These are phyloP conservation scores for Adelphocoris suturalis DNA, from an alignment of 2,888 invertebrate genomes.

Conservation along the genomic window DNA sequence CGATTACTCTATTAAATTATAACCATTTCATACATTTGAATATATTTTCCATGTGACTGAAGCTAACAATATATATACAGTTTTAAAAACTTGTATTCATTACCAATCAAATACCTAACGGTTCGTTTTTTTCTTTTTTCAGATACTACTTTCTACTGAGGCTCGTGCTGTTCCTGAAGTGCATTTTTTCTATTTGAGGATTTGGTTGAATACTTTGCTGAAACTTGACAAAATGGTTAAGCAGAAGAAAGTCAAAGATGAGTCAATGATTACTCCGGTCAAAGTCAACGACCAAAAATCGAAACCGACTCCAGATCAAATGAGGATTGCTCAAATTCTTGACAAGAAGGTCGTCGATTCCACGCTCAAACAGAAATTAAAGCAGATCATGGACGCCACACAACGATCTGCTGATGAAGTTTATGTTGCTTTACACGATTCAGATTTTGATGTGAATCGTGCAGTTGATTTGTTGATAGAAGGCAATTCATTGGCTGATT, in stretches of 20 bases:
- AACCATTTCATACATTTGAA: not conserved
- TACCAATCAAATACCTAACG: not conserved
- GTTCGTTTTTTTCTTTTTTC: not conserved
- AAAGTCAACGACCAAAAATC: constrained; percentile 27
- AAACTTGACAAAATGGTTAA: constrained; percentile 54
- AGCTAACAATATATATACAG: not conserved
- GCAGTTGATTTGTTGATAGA: constrained; percentile 91
- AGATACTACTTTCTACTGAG: not conserved
- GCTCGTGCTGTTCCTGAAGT: constrained; percentile 10
- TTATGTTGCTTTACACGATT: constrained; percentile 94
- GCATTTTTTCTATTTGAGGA: not conserved
- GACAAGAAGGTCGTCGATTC: constrained; percentile 83
- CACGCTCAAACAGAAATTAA: constrained; percentile 84
- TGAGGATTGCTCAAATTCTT: constrained; percentile 90
- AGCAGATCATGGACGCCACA: constrained; percentile 93
- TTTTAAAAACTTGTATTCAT: constrained; percentile 23
- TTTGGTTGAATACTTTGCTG: not conserved
- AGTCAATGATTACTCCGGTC: constrained; percentile 1
- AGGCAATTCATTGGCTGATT: constrained; percentile 86
- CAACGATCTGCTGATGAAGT: constrained; percentile 94
- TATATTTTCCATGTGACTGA: constrained; percentile 17
- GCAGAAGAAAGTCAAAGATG: constrained; percentile 63
- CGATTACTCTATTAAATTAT: not conserved
- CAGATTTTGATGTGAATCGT: constrained; percentile 91
- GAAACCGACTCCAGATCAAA: constrained; percentile 90